Evolutionary conservation across 2,797 vertebrate species (phyloP), one percentile per base, ranked within the genome.

Genomic region (Halcyon badia): DNA sequence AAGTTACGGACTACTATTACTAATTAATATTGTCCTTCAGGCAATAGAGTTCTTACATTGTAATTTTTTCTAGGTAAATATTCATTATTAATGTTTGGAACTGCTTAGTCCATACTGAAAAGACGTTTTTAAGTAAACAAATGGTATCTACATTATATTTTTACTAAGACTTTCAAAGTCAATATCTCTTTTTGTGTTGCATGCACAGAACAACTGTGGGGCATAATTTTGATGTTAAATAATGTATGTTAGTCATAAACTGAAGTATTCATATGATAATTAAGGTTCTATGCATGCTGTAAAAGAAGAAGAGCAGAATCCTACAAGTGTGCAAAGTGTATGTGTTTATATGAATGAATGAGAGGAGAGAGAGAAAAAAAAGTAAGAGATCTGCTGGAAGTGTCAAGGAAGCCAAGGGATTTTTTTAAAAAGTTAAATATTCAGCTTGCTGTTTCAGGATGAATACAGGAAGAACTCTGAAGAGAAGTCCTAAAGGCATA

Each of bases 11-110:
- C 82, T 91, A 78, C 70, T 83, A 80, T 91, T 95, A 90, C 89
- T 98, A 97, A 97, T 98, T 97, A 97, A 96, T 96, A 94, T 94
- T 83, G 62, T 96, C 95, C 95, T 97, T 95, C 83, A 96, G 92
- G 94, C 94, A 97, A 95, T 39, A 69, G 49, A 92, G 65, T 94
- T 95, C 60, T 92, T 95, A 88, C 91, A 94, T 49, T 77, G 68
- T 94, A 86, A 72, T 87, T 65, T 95, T 87, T 87, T 61, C 88
- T 94, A 92, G 75, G 85, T 96, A 97, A 97, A 97, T 89, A 97
- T 94, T 89, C 96, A 92, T 97, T 95, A 96, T 94, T 97, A 97
- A 98, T 95, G 89, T 97, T 95, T 97, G 84, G 76, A 87, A 90
- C 83, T 94, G 76, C 86, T 97, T 94, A 81, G 91, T 90, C 76